A percentile compares a stretch with the other conserved stretches of the same genome.
Evolutionary conservation across 2,113 vertebrate genomes (phyloP).

Genomic region (Prionailurus bengalensis): DNA sequence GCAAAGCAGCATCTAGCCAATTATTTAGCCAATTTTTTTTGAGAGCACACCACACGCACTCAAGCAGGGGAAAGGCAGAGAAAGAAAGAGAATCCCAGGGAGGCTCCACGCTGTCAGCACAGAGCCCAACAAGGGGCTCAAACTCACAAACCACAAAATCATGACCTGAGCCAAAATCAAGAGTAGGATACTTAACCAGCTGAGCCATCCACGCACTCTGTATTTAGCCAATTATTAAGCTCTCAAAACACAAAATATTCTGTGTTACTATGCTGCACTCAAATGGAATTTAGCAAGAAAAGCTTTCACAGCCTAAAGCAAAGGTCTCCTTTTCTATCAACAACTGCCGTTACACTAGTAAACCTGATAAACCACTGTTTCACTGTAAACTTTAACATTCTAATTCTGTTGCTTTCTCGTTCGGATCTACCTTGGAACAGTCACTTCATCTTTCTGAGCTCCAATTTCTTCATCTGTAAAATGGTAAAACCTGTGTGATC

Average conservation of each 20-base stretch:
- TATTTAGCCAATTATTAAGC: neutral
- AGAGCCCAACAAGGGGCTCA: no score
- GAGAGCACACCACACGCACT: no score
- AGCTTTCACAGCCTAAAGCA: constrained; percentile 4
- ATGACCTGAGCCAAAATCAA: no score
- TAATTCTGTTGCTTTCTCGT: neutral
- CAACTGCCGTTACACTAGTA: neutral
- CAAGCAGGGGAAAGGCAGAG: no score
- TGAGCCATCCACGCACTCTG: neutral
- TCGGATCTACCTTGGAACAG: neutral
- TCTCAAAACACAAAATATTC: constrained; percentile 27
- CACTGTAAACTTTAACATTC: neutral
- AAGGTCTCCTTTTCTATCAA: constrained; percentile 19
- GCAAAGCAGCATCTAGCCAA: neutral
- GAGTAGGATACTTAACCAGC: no score
- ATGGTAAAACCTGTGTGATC: neutral
- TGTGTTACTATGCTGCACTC: neutral
- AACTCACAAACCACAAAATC: no score
- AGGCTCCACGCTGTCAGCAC: no score
- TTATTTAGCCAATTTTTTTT: neutral
- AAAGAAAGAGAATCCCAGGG: no score
- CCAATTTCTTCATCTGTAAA: constrained; percentile 31
- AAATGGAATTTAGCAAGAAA: neutral
- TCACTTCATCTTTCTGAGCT: neutral
- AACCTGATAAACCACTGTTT: neutral